Evolutionary conservation across 1,140 invertebrate genomes (phyloP).

Genomic region (Lepidostoma basale): DNA sequence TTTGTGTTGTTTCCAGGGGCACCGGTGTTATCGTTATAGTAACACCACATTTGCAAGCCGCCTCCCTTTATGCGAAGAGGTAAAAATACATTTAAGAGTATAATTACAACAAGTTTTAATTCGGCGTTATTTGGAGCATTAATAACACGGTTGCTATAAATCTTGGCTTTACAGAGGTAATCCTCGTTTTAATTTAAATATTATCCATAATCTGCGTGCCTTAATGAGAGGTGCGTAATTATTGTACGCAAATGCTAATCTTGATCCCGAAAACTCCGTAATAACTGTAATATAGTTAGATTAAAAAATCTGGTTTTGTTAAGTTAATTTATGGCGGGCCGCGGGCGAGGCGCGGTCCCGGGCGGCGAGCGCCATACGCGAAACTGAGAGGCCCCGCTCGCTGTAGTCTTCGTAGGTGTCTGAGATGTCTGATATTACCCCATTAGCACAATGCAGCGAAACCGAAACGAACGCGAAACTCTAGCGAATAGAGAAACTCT

Average conservation of each 20-base stretch:
- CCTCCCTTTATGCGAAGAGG: background rate
- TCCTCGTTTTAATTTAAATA: slow-evolving; percentile 11
- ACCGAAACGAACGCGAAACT: too few relatives aligned
- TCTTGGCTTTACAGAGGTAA: slow-evolving; percentile 8
- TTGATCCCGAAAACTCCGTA: slow-evolving; percentile 3
- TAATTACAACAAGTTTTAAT: background rate
- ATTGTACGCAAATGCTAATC: slow-evolving; percentile 17
- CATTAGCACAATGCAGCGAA: too few relatives aligned
- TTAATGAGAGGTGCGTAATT: slow-evolving; percentile 24
- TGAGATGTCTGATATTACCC: slow-evolving; percentile 13
- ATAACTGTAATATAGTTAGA: slow-evolving; percentile 8
- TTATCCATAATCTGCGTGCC: slow-evolving; percentile 3
- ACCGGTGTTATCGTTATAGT: too few relatives aligned
- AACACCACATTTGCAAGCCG: too few relatives aligned
- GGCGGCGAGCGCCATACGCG: too few relatives aligned
- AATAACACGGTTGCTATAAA: background rate
- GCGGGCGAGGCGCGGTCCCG: background rate
- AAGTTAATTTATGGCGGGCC: slow-evolving; percentile 1
- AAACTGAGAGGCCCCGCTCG: too few relatives aligned
- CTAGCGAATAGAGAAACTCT: too few relatives aligned
- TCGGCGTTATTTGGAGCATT: background rate
- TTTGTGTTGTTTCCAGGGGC: too few relatives aligned
- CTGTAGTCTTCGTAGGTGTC: too few relatives aligned
- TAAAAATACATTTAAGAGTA: background rate
- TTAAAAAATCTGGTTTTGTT: slow-evolving; percentile 18